Base-by-base conservation (phyloP, 2,113 vertebrate species). In the Peromyscus polionotus region DNA sequence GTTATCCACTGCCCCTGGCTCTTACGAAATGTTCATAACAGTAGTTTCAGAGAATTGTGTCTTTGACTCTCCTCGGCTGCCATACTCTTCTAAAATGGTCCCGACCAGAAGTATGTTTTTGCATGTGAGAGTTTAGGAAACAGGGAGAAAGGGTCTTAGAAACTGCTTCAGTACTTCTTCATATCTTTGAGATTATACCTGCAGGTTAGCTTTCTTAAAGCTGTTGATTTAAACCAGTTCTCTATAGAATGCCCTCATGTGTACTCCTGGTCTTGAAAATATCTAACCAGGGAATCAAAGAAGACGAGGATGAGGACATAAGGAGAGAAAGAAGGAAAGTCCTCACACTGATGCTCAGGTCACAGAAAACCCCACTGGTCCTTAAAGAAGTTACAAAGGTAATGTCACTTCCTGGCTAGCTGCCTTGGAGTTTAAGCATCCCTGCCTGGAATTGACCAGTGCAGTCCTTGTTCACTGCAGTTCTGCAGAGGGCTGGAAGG, bases 311-410 rank as follows among this genome's bases (percentile, higher is more conserved):
- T 93, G 39, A 94, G 86, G 88, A 92, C 77, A 16, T 95, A 59
- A 51, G 31, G 67, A 70, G 75, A 22, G 94, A 97, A 79, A 95
- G 22, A 33, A 73, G 59, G 5, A 79, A 42, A 48, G 77, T 87
- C 36, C 51, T n/a, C 77, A 0, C 68, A 45, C 28, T 90, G 26
- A 26, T n/a, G 86, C 20, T 19, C 16, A 86, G 2, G 0, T 11
- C 61, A 42, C 51, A 59, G 65, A 61, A 48, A 3, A n/a, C 1
- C 19, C 96, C 96, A 24, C 14, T 97, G 68, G 4, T 96, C 67
- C 67, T 97, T 63, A 93, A 92, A 36, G 88, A 97, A n/a, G 93
- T 97, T 28, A 83, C 54, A 42, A 97, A 97, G 97, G 97, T 97
- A 97, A 95, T 72, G 57, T 36, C 83, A 45, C 7, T 48, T 48